Base-by-base conservation (phyloP, 2,797 vertebrate genomes). In the Centroberyx gerrardi region DNA sequence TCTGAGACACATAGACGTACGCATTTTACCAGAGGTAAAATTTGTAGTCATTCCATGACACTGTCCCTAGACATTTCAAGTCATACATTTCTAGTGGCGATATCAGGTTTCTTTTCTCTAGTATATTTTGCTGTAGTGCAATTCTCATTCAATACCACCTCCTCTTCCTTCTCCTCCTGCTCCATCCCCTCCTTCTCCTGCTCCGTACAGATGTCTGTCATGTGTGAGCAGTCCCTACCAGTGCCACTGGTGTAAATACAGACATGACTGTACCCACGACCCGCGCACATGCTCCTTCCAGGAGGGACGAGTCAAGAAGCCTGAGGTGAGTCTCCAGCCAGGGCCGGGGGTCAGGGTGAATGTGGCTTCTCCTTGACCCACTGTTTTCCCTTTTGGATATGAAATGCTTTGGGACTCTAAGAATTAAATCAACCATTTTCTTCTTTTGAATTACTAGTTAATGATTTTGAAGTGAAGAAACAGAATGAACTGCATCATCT, bases 191-290 rank as follows among this genome's bases (percentile, higher is more conserved):
- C 18, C 13, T 10, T 15, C 14, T 49, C 18, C 1, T 4, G 59
- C 29, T 78, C 17, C 55, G 9, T 69, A 2, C 91, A 99, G 98
- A 74, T 99, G 98, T 80, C 89, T 99, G 73, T 99, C 98, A 0
- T 99, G 98, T 0, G 98, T 99, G 76, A 96, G 97, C 78, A 99
- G 98, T 68, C 98, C 98, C 0, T 99, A 98, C 85, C 96, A 96
- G 78, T 99, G 98, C 59, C 97, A 99, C 90, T 99, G 98, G 98
- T 99, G 98, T 88, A 99, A 99, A 94, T 99, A 97, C 89, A 95
- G 97, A 44, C 98, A 99, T 0, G 94, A 97, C 79, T 99, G 98
- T 77, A 99, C 98, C 59, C 97, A 99, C 0, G 97, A 99, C 86
- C 98, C 98, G 9, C 96, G 96, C 62, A 97, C 96, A 2, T 99